These are phyloP conservation scores for Leptura quadrifasciata DNA, from an alignment of 2,888 invertebrate species.

Conservation along the genomic window DNA sequence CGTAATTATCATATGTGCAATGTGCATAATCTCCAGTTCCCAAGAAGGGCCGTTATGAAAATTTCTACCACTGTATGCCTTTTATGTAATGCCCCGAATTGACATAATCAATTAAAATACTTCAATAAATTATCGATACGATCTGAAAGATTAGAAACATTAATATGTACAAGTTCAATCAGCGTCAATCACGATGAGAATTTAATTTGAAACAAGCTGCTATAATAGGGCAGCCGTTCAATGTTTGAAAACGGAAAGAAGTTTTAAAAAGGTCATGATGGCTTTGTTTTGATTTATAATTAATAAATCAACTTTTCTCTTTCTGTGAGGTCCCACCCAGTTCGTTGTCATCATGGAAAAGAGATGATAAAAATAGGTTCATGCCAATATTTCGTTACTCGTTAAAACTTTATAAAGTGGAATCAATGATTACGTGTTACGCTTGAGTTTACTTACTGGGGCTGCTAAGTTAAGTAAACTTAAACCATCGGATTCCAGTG, in stretches of 20 bases:
- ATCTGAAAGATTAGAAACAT: constrained; percentile 6
- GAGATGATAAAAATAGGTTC: no score
- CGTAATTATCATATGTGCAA: neutral
- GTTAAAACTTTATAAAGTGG: no score
- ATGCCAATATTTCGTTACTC: no score
- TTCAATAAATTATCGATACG: constrained; percentile 20
- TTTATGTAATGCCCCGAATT: constrained; percentile 2
- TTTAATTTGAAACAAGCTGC: constrained; percentile 5
- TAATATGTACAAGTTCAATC: constrained; percentile 7
- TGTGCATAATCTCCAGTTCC: neutral
- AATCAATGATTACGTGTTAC: no score
- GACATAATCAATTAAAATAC: constrained; percentile 25
- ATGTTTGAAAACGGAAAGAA: neutral
- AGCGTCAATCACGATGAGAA: constrained; percentile 12
- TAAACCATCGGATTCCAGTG: no score
- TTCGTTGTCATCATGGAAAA: neutral
- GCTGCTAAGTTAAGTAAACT: no score
- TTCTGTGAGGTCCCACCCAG: neutral
- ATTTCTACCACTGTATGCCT: neutral
- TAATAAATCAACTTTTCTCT: neutral
- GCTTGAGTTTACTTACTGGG: no score
- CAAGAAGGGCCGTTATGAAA: neutral
- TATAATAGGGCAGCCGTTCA: neutral
- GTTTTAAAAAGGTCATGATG: neutral
- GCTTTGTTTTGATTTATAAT: neutral